Base-by-base conservation (phyloP, 1,140 invertebrate genomes). In the Cryptotermes secundus region DNA sequence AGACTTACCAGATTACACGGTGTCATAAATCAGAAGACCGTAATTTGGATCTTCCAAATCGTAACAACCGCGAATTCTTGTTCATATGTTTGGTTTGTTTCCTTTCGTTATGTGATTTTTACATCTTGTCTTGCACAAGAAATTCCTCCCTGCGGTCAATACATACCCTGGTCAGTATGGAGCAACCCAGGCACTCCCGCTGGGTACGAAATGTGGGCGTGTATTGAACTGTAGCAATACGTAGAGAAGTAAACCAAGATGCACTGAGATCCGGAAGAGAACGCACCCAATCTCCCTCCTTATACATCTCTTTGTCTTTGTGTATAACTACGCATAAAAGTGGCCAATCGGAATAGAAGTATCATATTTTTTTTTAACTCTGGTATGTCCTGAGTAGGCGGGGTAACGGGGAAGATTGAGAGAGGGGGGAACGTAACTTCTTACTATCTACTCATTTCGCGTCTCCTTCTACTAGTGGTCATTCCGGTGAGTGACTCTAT, bases 371-470 rank as follows among this genome's bases (percentile, higher is more conserved):
- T 72, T 72, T 72, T 31, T n/a, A 72, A 9, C n/a, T 72, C n/a
- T 14, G n/a, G n/a, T 31, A 72, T 72, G 59, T 72, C 9, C n/a
- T 7, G 59, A 31, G 59, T 72, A 72, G 59, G 59, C 59, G 59
- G 59, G 26, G n/a, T 12, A 31, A 7, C 4, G 59, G n/a, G n/a
- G 59, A n/a, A 16, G 59, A 31, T 72, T 12, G 26, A 31, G 59
- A 16, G 26, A n/a, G 59, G n/a, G 59, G 26, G 59, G 26, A 72
- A 31, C 59, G 6, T 31, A 72, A 12, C 26, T 26, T 6, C 59
- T n/a, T 72, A 31, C 59, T n/a, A 72, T 31, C 59, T 72, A 72
- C 31, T 72, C 59, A 72, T 72, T 72, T 72, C 59, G 59, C 59
- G 1, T 72, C 59, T 72, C 59, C 59, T 31, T 59, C 59, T 31